Percentiles rank a stretch among this genome's conserved stretches.
Evolutionary conservation across 1,140 invertebrate genomes (phyloP).

Genomic region (Drosophila fuyamai): DNA sequence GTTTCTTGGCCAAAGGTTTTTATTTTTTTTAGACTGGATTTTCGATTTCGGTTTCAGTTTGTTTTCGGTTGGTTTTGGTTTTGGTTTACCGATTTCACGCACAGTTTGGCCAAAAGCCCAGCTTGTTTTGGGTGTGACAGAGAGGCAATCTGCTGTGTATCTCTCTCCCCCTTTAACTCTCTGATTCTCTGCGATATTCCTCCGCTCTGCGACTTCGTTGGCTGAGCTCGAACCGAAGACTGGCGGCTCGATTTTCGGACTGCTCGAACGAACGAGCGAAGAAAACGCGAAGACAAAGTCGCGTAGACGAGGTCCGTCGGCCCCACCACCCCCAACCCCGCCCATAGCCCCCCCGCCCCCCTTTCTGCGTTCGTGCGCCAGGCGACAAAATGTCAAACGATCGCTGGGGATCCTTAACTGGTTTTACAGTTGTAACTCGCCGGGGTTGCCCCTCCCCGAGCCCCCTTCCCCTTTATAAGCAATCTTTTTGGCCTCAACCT

Average conservation of each 20-base stretch:
- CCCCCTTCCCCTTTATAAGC: background rate
- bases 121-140: conserved; percentile 7
- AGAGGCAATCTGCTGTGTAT: background rate
- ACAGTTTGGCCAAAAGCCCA: conserved; percentile 59
- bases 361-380: conserved; percentile 27
- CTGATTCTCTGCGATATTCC: conserved; percentile 11
- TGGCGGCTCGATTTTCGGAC: conserved; percentile 41
- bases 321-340: background rate
- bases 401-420: conserved; percentile 48
- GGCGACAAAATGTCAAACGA: conserved; percentile 76
- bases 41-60: conserved; percentile 40
- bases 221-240: conserved; percentile 68
- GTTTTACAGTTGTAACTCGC: conserved; percentile 46
- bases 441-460: background rate
- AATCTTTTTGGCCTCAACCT: background rate
- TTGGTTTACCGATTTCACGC: conserved; percentile 75
- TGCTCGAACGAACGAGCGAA: conserved; percentile 5
- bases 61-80: conserved; percentile 34
- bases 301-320: conserved; percentile 9
- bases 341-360: background rate
- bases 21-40: conserved; percentile 2
- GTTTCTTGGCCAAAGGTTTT: background rate
- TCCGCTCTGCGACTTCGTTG: conserved; percentile 50
- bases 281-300: conserved; percentile 1
- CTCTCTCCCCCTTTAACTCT: conserved; percentile 5